Percentiles rank a stretch among this genome's conserved stretches.
Evolutionary conservation across 23 tunicate genomes (phyloP).

Genomic region (Styela clava): DNA sequence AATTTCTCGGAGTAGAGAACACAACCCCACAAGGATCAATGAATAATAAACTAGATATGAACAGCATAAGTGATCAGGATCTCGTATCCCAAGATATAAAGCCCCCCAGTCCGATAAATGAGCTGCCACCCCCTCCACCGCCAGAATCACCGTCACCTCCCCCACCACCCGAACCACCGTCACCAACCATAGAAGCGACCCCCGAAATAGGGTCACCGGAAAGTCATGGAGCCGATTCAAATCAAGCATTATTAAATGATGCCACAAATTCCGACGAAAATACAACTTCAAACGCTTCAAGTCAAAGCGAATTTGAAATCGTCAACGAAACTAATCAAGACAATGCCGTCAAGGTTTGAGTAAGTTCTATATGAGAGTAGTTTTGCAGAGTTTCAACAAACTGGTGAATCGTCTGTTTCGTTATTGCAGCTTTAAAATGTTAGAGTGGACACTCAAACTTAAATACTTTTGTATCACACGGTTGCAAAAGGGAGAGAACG

Average conservation of each 20-base stretch:
- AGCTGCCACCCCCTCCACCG: not conserved
- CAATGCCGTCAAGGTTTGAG: conserved; percentile 14
- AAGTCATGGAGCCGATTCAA: conserved; percentile 17
- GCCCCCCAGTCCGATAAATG: too few relatives aligned
- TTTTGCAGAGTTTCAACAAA: too few relatives aligned
- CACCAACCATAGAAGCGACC: not conserved
- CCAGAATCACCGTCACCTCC: not conserved
- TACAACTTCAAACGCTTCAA: conserved; percentile 5
- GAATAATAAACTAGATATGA: conserved; percentile 23
- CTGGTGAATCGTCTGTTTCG: too few relatives aligned
- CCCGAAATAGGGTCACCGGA: conserved; percentile 9
- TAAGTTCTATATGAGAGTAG: too few relatives aligned
- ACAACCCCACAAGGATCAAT: conserved; percentile 20
- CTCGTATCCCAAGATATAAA: too few relatives aligned
- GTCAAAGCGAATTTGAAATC: conserved; percentile 21
- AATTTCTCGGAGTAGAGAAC: not conserved
- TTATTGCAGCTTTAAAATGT: too few relatives aligned
- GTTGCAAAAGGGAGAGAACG: too few relatives aligned
- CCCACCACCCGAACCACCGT: not conserved
- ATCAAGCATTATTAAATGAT: conserved; percentile 6
- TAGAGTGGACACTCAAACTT: too few relatives aligned
- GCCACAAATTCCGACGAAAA: not conserved
- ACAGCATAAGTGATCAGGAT: not conserved
- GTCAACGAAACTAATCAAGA: conserved; percentile 14
- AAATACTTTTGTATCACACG: too few relatives aligned